Base-by-base conservation (phyloP, 1,140 invertebrate genomes). In the Harpegnathos saltator region DNA sequence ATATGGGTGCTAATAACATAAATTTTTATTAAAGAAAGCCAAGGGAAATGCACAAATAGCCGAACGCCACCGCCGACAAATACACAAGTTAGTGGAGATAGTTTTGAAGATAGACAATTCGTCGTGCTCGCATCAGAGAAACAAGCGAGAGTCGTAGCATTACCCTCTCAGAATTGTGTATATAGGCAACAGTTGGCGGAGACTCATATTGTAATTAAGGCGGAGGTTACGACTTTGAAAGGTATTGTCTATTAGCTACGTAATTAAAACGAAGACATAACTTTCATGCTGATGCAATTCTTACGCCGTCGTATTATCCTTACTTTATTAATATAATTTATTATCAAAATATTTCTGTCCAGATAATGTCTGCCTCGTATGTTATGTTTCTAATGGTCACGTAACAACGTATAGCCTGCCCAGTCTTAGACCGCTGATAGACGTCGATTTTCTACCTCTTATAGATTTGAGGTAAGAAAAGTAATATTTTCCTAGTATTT, bases 321-420 rank as follows among this genome's bases (percentile, higher is more conserved):
- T n/a, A n/a, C n/a, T n/a, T n/a, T n/a, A n/a, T n/a, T n/a, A n/a
- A 50, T 44, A 54, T 12, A 58, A 59, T 19, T 17, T 80, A 19
- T 22, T 26, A 14, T 3, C n/a, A 22, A 77, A 77, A 66, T 7
- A 22, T 56, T 58, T 89, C 83, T 85, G 89, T 95, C 95, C 95
- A 99, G 98, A 99, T 95, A 98, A 98, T 93, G 97, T 98, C 87
- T 99, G 98, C 94, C 95, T 99, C 89, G 97, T 98, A 71, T 98
- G 97, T 94, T 99, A 99, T 94, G 95, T 98, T 90, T 99, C 98
- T 68, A 99, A 97, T 94, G 98, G 99, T 81, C 98, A 98, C 94
- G 95, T 99, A 91, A 96, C 97, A 89, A 97, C 98, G 62, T 98
- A 98, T 95, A 98, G 98, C 95, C 95, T 99, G 92, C 99, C 99